Percentiles rank a stretch among this genome's conserved stretches.
phyloP scores from a whole-genome alignment of 2,797 vertebrate species.

The Sylvia borin region DNA sequence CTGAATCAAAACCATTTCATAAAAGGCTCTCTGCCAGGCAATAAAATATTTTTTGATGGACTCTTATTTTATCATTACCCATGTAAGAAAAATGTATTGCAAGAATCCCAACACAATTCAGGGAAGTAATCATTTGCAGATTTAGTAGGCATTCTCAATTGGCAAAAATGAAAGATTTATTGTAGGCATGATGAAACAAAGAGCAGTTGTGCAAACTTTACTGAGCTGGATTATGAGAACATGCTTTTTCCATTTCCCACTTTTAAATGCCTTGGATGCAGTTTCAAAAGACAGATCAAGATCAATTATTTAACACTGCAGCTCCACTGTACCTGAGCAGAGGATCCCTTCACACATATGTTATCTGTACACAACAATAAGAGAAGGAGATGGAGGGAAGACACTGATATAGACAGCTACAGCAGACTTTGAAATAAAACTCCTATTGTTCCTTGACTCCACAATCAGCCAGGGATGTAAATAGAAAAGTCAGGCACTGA shows the following conservation, averaged over 20 bases:
- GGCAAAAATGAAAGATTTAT: constrained; percentile 80
- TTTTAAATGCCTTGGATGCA: constrained; percentile 69
- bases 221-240: constrained; percentile 74
- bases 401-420: neutral
- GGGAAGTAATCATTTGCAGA: constrained; percentile 80
- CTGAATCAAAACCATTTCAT: constrained; percentile 64
- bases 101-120: constrained; percentile 66
- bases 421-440: constrained; percentile 31
- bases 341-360: constrained; percentile 56
- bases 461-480: neutral
- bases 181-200: constrained; percentile 78
- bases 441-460: constrained; percentile 4
- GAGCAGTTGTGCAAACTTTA: constrained; percentile 80
- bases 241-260: constrained; percentile 77
- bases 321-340: constrained; percentile 45
- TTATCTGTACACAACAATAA: constrained; percentile 62
- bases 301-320: constrained; percentile 60
- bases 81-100: constrained; percentile 73
- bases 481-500: neutral
- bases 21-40: constrained; percentile 61
- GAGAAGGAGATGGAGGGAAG: neutral
- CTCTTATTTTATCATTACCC: constrained; percentile 71
- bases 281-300: constrained; percentile 65
- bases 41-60: constrained; percentile 60
- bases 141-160: constrained; percentile 70